Evolutionary conservation across 2,797 vertebrate genomes (phyloP), one percentile per base, ranked within the genome.

Genomic region (Bradypodion pumilum): DNA sequence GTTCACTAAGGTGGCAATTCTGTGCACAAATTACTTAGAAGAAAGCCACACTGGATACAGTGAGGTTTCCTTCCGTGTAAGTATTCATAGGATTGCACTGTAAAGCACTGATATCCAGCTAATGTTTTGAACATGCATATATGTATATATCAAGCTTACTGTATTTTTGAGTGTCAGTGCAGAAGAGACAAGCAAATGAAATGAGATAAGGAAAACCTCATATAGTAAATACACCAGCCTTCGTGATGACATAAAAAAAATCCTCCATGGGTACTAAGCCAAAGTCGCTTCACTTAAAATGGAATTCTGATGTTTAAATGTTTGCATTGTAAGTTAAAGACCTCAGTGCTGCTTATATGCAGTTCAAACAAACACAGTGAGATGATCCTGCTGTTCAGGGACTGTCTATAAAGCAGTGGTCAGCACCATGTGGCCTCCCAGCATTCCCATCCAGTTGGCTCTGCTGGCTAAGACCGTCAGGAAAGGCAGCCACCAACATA

Each of bases 71-170:
- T 69, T 60, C 74, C 32, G 29, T 25, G 49, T 98, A 94, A 60
- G 16, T 15, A 56, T 29, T 42, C 74, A 77, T 59, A 77, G 82
- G 82, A 77, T 40, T 63, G 93, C 97, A 97, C 96, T 95, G 95
- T 97, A 95, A 97, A 98, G 98, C 99, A 99, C 99, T 99, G 99
- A 99, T 97, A 95, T 96, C 95, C 96, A 95, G 95, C 96, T 92
- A 90, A 94, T 91, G 89, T 90, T 91, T 94, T 94, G 93, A 91
- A 89, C 89, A 91, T 87, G 83, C 80, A 19, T 89, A 86, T 85
- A 81, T 87, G 52, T 87, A 85, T 89, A 81, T 90, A 93, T 66
- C 91, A 90, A 87, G 86, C 87, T 62, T 93, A 86, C 73, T 88
- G 78, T 95, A 91, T 85, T 92, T 92, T 89, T 90, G 87, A 92